Conservation (phyloP, 2,888 invertebrate genomes). For the Endomychus coccineus region DNA sequence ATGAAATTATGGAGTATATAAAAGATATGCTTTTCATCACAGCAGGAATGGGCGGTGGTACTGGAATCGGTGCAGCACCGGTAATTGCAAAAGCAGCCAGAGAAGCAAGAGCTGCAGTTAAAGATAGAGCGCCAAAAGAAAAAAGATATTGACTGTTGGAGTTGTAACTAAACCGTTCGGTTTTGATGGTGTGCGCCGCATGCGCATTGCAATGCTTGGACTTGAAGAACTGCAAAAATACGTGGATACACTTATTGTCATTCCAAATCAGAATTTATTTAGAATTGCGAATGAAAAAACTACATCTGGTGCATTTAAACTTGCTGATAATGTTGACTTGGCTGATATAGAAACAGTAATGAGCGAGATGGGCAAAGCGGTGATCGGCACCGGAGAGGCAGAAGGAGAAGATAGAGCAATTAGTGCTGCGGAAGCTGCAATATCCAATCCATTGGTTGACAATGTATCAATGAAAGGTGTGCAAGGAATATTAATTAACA, state of each 20-base stretch:
- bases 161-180: too few species aligned
- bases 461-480: not conserved
- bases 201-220: too few species aligned
- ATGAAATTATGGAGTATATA: not conserved
- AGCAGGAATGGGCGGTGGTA: not conserved
- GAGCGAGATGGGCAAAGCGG: not conserved
- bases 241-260: not conserved
- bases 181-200: too few species aligned
- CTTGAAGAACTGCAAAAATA: too few species aligned
- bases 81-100: not conserved
- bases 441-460: not conserved
- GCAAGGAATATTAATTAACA: not conserved
- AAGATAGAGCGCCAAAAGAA: too few species aligned
- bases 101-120: too few species aligned
- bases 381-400: not conserved
- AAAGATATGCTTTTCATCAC: slow-evolving; percentile 1
- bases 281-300: not conserved
- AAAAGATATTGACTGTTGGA: too few species aligned
- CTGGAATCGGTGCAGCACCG: not conserved
- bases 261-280: not conserved
- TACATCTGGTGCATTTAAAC: too few species aligned
- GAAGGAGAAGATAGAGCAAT: not conserved
- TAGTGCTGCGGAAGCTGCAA: not conserved
- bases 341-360: not conserved
- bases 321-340: too few species aligned